phyloP scores from a whole-genome alignment of 2,888 invertebrate genomes.

The Netelia melanura region DNA sequence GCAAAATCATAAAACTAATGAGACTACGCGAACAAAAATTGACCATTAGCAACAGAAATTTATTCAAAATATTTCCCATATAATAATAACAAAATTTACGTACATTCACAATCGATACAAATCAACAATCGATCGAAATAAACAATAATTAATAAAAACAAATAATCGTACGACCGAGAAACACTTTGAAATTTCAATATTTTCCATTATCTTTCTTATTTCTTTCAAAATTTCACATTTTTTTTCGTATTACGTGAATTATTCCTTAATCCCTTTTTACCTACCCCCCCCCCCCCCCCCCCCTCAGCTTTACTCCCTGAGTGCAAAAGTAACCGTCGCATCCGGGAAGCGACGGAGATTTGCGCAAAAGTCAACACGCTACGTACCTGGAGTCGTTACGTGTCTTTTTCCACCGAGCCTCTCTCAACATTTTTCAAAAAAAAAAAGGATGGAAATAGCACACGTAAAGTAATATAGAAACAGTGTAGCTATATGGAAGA shows the following conservation, averaged over 20 bases:
- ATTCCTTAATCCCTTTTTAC: neutral
- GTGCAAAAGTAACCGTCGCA: constrained; percentile 2
- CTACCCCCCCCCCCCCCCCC: neutral
- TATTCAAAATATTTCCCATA: too few species aligned
- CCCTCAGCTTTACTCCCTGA: neutral
- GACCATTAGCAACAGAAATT: too few species aligned
- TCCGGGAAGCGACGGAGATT: constrained; percentile 21
- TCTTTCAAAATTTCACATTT: neutral
- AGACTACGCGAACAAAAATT: neutral
- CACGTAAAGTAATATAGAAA: neutral
- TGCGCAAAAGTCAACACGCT: constrained; percentile 24
- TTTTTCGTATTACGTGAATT: neutral
- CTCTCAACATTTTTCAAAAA: constrained; percentile 2
- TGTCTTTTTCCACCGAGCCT: constrained; percentile 22
- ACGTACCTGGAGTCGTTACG: constrained; percentile 16
- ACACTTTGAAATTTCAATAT: neutral
- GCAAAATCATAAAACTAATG: constrained; percentile 2
- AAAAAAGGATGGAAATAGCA: neutral
- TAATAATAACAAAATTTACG: too few species aligned
- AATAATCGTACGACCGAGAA: neutral
- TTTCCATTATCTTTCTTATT: neutral
- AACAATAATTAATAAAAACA: too few species aligned
- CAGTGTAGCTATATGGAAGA: neutral
- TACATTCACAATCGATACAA: too few species aligned
- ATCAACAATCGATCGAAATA: too few species aligned